Evolutionary conservation across 2,888 invertebrate species (phyloP).

Genomic region (Pristionchus arcanus): DNA sequence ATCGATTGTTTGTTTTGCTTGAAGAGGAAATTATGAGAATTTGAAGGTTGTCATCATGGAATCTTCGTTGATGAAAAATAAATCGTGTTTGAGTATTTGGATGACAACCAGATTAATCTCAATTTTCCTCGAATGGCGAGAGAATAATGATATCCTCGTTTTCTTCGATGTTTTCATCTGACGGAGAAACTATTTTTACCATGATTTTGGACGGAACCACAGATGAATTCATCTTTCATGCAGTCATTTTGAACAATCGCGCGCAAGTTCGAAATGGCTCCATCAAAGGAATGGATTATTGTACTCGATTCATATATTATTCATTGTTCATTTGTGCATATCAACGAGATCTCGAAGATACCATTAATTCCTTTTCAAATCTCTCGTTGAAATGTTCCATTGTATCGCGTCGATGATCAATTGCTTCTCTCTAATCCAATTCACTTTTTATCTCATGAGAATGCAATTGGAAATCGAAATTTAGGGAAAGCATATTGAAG

Average conservation of each 20-base stretch:
- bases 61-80: not conserved
- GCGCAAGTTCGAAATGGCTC: constrained; percentile 50
- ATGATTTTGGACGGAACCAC: not conserved
- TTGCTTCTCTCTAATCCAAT: not conserved
- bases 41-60: not conserved
- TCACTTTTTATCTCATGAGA: not conserved
- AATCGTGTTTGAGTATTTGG: not conserved
- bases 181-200: constrained; percentile 37
- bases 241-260: constrained; percentile 47
- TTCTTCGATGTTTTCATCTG: constrained; percentile 41
- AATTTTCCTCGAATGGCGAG: not conserved
- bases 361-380: not conserved
- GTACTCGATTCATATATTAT: constrained; percentile 52
- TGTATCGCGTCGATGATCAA: not conserved
- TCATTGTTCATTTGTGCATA: constrained; percentile 48
- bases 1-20: constrained; percentile 22
- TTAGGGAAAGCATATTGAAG: constrained; percentile 23
- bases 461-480: not conserved
- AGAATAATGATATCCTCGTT: constrained; percentile 38
- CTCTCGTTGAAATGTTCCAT: constrained; percentile 33
- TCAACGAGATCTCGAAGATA: constrained; percentile 23
- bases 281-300: constrained; percentile 8
- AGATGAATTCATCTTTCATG: constrained; percentile 26
- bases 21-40: not conserved
- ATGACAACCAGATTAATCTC: not conserved